Evolutionary conservation across 2,113 vertebrate genomes (phyloP), one percentile per base, ranked within the genome.

Genomic region (Ammospiza nelsoni): DNA sequence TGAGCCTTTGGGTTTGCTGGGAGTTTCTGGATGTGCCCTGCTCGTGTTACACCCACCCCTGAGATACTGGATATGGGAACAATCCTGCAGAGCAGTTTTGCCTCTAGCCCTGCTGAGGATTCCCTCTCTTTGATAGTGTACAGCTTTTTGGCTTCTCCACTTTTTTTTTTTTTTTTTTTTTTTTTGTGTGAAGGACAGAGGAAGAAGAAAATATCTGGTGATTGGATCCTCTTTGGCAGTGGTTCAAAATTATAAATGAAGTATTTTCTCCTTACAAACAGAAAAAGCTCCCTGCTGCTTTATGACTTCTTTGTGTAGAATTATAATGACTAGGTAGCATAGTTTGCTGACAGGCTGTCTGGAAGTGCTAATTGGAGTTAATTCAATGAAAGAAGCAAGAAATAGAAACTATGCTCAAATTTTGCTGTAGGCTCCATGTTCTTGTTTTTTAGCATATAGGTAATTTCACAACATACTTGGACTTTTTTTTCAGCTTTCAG

Each of bases 181-280:
- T 21, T 35, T 24, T 21, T 63, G 9, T 89, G 58, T 0, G 0
- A 84, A 89, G 59, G 49, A 83, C 58, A 71, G 73, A 87, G 43
- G 57, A 62, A 80, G 61, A 84, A 69, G 58, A 87, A 77, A 94
- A 65, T 41, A 13, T 61, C 58, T 94, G 68, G 49, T 39, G 43
- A 63, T 24, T 78, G 54, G 54, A 73, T 86, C 23, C 6, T 66
- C 57, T 81, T 88, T 94, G 89, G 87, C 48, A 55, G 41, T 25
- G 12, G 21, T 76, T 92, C 87, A 97, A 83, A 75, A 51, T 27
- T 37, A 93, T 41, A 93, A 92, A 90, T 33, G 46, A 33, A 85
- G 41, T 57, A 35, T 84, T 87, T 89, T 94, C 25, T 61, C 9
- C 48, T 84, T 75, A 58, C 86, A 68, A 90, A 79, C 37, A 76